A percentile compares a stretch with the other conserved stretches of the same genome.
These are phyloP conservation scores for Pseudorhombus dupliciocellatus DNA, from an alignment of 2,113 vertebrate genomes.

Conservation along the genomic window DNA sequence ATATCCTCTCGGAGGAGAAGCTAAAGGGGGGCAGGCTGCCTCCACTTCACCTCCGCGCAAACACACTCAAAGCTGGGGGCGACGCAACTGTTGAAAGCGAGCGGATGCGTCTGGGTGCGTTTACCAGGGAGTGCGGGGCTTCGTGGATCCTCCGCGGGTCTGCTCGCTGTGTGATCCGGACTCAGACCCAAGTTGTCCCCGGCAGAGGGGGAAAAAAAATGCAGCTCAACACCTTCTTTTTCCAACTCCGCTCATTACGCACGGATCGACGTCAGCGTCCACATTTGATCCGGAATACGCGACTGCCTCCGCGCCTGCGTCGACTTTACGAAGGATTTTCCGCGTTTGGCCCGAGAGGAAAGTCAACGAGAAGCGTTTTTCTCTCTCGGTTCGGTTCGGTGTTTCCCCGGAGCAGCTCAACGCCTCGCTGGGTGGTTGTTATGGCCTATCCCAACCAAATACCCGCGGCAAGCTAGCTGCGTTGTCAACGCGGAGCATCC, in stretches of 20 bases:
- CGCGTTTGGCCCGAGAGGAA: conserved; percentile 33
- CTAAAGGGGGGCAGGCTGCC: conserved; percentile 70
- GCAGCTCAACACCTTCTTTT: conserved; percentile 81
- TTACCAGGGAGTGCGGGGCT: conserved; percentile 59
- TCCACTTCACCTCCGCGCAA: conserved; percentile 56
- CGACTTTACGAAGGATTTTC: conserved; percentile 62
- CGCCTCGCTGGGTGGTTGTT: conserved; percentile 77
- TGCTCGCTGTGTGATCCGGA: conserved; percentile 48
- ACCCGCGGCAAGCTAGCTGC: conserved; percentile 16
- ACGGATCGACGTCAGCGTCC: conserved; percentile 73
- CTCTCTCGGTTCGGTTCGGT: conserved; percentile 65
- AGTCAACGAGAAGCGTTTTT: conserved; percentile 59
- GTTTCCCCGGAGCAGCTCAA: conserved; percentile 69
- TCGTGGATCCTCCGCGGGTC: conserved; percentile 14
- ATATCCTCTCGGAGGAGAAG: conserved; percentile 61
- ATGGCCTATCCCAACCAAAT: conserved; percentile 74
- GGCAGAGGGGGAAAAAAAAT: conserved; percentile 65
- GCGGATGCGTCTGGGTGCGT: conserved; percentile 12
- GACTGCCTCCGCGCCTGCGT: conserved; percentile 59
- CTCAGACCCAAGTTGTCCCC: conserved; percentile 74
- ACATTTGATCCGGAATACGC: conserved; percentile 29
- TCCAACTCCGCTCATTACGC: conserved; percentile 78
- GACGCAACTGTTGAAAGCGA: conserved; percentile 62
- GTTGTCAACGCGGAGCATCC: background rate
- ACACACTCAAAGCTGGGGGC: conserved; percentile 38